These are phyloP conservation scores for Rhabdornis inornatus DNA, from an alignment of 2,113 vertebrate genomes.

Conservation along the genomic window DNA sequence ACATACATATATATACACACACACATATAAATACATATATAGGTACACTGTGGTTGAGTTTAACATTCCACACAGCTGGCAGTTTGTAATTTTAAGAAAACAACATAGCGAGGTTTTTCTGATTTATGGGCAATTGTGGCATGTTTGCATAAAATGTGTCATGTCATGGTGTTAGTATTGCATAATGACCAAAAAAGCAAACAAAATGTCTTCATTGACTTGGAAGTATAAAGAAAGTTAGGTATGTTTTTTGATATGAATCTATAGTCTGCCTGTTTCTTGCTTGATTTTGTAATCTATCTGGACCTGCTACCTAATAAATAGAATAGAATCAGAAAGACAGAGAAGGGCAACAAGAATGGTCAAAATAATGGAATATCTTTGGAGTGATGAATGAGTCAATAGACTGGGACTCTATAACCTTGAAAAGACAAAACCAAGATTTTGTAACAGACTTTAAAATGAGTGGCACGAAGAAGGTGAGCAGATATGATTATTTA, in stretches of 20 bases:
- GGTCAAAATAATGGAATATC: background rate
- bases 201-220: background rate
- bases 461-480: background rate
- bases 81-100: background rate
- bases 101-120: accelerated
- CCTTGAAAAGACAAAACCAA: slow-evolving; percentile 25
- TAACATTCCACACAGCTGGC: background rate
- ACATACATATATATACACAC: accelerated
- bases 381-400: slow-evolving; percentile 4
- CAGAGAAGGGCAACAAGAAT: background rate
- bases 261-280: background rate
- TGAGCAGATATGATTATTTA: background rate
- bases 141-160: background rate
- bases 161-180: background rate
- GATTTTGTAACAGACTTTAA: background rate
- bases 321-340: background rate
- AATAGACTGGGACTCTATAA: background rate
- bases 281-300: background rate
- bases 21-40: background rate
- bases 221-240: background rate
- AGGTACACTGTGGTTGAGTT: background rate
- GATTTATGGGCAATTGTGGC: background rate
- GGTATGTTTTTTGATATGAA: accelerated
- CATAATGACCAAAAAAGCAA: background rate
- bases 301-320: background rate